These are phyloP conservation scores for Rhopilema esculentum DNA, from an alignment of 30 jellyfish, hydroid and myxozoan species.

Conservation along the genomic window DNA sequence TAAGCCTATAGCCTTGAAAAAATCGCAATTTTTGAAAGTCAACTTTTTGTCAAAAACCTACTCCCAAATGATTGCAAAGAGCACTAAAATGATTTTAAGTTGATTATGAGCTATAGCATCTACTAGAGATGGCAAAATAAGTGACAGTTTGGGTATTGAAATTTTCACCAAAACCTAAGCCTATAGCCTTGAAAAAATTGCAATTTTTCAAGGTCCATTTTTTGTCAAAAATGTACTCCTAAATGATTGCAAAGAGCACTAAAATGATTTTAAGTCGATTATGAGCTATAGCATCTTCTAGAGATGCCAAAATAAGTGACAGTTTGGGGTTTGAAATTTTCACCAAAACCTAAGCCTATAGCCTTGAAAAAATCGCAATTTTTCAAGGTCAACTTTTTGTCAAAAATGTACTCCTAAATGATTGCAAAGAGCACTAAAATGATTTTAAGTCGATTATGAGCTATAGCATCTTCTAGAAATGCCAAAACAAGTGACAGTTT, in stretches of 20 bases:
- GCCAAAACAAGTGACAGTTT: background rate
- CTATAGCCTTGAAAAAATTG: background rate
- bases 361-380: background rate
- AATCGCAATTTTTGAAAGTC: background rate
- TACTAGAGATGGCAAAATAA: background rate
- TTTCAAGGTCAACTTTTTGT: background rate
- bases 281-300: background rate
- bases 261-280: background rate
- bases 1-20: background rate
- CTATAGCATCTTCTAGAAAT: background rate
- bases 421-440: background rate
- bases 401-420: background rate
- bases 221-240: background rate
- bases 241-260: background rate
- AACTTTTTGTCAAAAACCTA: background rate
- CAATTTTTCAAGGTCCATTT: background rate
- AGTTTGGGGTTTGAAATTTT: background rate
- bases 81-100: background rate
- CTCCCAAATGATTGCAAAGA: background rate
- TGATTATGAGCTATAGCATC: background rate
- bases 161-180: background rate
- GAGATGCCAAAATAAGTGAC: background rate
- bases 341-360: background rate
- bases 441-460: background rate
- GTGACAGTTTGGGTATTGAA: too few species aligned